Percentiles rank a stretch among this genome's conserved stretches.
phyloP scores from a whole-genome alignment of 2,113 vertebrate species.

The Mola mola region DNA sequence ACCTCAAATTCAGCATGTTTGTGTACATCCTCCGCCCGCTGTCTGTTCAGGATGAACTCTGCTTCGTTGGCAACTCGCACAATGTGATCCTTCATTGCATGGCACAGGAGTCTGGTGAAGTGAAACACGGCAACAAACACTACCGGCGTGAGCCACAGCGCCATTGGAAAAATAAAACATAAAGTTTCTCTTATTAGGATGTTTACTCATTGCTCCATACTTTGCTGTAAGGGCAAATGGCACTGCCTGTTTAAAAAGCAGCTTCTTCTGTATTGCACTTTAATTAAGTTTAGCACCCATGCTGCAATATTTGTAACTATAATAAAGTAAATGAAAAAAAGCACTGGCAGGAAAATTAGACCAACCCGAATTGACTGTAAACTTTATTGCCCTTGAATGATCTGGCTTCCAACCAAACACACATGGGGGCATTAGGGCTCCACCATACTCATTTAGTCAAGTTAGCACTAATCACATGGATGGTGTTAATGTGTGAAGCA shows the following conservation, averaged over 20 bases:
- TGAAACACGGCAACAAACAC: not conserved
- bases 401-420: slow-evolving; percentile 36
- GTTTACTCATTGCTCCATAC: too few species aligned
- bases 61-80: slow-evolving; percentile 98
- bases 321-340: slow-evolving; percentile 1
- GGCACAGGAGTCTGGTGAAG: slow-evolving; percentile 89
- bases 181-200: too few species aligned
- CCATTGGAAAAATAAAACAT: too few species aligned
- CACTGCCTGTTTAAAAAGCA: too few species aligned
- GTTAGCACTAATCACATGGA: slow-evolving; percentile 39
- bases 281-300: slow-evolving; percentile 8
- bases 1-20: slow-evolving; percentile 99
- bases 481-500: slow-evolving; percentile 24
- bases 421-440: slow-evolving; percentile 36
- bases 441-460: slow-evolving; percentile 31
- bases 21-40: slow-evolving; percentile 97
- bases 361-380: slow-evolving; percentile 24
- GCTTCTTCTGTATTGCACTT: not conserved
- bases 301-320: not conserved
- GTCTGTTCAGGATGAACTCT: slow-evolving; percentile 97
- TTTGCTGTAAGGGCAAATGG: not conserved
- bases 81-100: slow-evolving; percentile 99
- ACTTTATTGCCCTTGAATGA: slow-evolving; percentile 45
- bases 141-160: not conserved
- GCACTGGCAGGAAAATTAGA: slow-evolving; percentile 11